Evolutionary conservation across 2,113 vertebrate species (phyloP).

Genomic region (Tragelaphus strepsiceros): DNA sequence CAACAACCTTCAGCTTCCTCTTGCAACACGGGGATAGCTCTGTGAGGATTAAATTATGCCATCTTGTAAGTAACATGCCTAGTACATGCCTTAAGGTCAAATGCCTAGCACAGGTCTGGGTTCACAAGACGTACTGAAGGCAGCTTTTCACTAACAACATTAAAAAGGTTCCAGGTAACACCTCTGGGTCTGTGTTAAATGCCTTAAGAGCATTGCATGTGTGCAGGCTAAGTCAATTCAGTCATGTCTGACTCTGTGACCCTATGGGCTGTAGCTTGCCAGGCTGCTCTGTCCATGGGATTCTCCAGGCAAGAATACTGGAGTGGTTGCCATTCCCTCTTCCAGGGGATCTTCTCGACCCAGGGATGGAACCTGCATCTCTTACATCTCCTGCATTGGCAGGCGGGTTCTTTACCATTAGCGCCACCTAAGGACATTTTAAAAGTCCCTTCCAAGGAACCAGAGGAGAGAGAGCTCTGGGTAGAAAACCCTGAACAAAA

Average conservation of each 20-base stretch:
- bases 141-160: background rate
- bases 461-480: background rate
- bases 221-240: background rate
- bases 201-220: background rate
- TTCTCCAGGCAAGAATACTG: background rate
- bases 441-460: background rate
- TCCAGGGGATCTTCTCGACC: background rate
- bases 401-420: background rate
- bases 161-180: background rate
- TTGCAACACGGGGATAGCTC: background rate
- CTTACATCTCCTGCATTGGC: background rate
- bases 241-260: background rate
- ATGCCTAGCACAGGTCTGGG: background rate
- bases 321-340: background rate
- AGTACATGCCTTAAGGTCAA: background rate
- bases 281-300: background rate
- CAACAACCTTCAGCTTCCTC: constrained; percentile 4
- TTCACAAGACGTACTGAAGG: background rate
- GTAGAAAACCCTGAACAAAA: background rate
- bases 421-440: background rate
- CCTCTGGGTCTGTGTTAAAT: background rate
- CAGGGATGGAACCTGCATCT: background rate
- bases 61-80: background rate
- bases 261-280: background rate
- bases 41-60: background rate